Percentiles rank a stretch among this genome's conserved stretches.
Conservation (phyloP, 2,113 vertebrate species). For the Catharus fuscescens region DNA sequence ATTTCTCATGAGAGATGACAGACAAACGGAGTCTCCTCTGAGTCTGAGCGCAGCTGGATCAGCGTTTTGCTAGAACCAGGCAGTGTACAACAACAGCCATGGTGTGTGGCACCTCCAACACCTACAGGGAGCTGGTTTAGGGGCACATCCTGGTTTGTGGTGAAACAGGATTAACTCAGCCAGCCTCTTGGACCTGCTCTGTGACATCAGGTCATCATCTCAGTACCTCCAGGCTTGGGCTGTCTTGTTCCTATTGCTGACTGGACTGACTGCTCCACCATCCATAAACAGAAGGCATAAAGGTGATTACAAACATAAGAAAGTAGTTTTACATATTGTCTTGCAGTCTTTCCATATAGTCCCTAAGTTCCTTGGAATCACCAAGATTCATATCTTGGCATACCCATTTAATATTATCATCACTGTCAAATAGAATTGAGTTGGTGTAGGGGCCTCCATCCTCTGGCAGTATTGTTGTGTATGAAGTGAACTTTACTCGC, state of each 20-base stretch:
- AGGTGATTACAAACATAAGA: constrained; percentile 83
- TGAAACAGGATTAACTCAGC: constrained; percentile 37
- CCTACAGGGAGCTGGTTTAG: constrained; percentile 38
- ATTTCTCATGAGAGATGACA: constrained; percentile 31
- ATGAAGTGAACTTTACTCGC: constrained; percentile 96
- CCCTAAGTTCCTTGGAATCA: constrained; percentile 89
- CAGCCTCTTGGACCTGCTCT: constrained; percentile 39
- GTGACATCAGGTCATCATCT: not conserved
- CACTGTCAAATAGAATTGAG: constrained; percentile 88
- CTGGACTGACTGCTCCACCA: constrained; percentile 72
- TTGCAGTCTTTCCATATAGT: constrained; percentile 97
- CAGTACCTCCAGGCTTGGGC: constrained; percentile 41
- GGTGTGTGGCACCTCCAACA: constrained; percentile 25
- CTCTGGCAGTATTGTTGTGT: constrained; percentile 91
- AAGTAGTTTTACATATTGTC: constrained; percentile 91
- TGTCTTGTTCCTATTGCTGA: constrained; percentile 72
- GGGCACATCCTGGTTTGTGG: constrained; percentile 38
- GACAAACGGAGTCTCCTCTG: constrained; percentile 50
- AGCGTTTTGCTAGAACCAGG: constrained; percentile 54
- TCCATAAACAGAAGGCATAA: constrained; percentile 85
- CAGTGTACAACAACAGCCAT: constrained; percentile 12
- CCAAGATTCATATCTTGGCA: constrained; percentile 95
- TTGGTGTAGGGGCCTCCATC: constrained; percentile 90
- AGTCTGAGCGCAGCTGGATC: constrained; percentile 26
- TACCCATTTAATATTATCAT: constrained; percentile 97